A percentile compares a stretch with the other conserved stretches of the same genome.
phyloP scores from a whole-genome alignment of 2,113 vertebrate species.

The Psammodynastes pulverulentus region DNA sequence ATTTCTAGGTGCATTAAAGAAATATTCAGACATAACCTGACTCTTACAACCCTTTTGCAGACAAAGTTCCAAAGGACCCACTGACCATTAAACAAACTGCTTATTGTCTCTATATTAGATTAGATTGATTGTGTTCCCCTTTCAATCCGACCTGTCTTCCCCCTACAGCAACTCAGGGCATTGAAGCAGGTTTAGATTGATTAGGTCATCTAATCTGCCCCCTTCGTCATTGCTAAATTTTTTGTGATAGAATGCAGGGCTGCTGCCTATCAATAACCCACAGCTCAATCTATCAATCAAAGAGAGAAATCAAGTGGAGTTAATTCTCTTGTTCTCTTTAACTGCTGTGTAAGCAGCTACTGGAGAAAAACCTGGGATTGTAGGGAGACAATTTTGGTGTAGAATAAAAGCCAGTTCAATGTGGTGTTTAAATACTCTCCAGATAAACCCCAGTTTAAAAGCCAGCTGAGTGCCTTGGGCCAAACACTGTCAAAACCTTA shows the following conservation, averaged over 20 bases:
- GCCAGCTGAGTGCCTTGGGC: background rate
- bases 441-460: background rate
- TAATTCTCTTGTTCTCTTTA: background rate
- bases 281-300: background rate
- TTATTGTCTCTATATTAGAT: background rate
- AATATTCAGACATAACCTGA: background rate
- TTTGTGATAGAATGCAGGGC: background rate
- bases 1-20: background rate
- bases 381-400: background rate
- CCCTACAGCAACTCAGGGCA: background rate
- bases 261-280: background rate
- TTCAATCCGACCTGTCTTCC: background rate
- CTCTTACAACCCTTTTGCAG: background rate
- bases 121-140: background rate
- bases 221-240: background rate
- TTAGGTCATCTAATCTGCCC: background rate
- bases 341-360: background rate
- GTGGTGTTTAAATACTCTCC: background rate
- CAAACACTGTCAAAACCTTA: background rate
- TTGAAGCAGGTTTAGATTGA: background rate
- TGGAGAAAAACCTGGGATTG: background rate
- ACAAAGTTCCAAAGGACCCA: background rate
- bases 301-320: background rate
- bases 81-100: background rate
- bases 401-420: background rate